These are phyloP conservation scores for Liasis olivaceus DNA, from an alignment of 2,797 vertebrate genomes.

Conservation along the genomic window DNA sequence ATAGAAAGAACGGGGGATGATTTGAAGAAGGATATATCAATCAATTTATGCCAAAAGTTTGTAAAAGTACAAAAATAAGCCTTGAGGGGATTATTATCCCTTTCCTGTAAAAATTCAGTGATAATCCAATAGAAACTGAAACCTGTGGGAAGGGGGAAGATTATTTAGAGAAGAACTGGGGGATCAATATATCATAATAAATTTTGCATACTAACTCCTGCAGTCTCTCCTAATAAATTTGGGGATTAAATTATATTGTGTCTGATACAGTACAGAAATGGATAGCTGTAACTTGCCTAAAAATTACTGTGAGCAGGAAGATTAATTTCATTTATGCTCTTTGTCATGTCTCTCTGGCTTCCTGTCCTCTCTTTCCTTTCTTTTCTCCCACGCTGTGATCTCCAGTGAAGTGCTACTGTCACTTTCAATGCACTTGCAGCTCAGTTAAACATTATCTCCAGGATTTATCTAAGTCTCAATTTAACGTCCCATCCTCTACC, in stretches of 20 bases:
- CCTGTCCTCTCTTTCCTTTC: constrained; percentile 59
- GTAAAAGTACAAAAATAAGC: not conserved
- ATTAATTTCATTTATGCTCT: constrained; percentile 75
- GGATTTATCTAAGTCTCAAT: constrained; percentile 55
- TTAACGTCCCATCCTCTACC: constrained; percentile 38
- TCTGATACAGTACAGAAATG: constrained; percentile 44
- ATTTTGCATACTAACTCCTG: constrained; percentile 14
- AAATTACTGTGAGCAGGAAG: constrained; percentile 71
- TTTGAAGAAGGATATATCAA: not conserved
- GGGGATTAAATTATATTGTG: constrained; percentile 48
- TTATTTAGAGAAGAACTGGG: not conserved
- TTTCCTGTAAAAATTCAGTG: not conserved
- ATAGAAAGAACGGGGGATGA: not conserved
- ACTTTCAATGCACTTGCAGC: constrained; percentile 66
- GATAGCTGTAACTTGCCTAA: constrained; percentile 48
- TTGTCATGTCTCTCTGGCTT: constrained; percentile 73
- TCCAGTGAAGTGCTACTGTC: constrained; percentile 69
- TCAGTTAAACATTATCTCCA: constrained; percentile 66
- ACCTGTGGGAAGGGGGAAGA: not conserved
- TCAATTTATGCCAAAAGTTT: not conserved
- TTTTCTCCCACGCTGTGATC: constrained; percentile 56
- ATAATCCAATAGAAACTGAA: not conserved
- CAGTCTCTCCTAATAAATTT: constrained; percentile 46
- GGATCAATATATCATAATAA: constrained; percentile 14
- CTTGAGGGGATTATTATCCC: not conserved